Evolutionary conservation across 2,113 vertebrate genomes (phyloP), one percentile per base, ranked within the genome.

Genomic region (Malurus elegans): DNA sequence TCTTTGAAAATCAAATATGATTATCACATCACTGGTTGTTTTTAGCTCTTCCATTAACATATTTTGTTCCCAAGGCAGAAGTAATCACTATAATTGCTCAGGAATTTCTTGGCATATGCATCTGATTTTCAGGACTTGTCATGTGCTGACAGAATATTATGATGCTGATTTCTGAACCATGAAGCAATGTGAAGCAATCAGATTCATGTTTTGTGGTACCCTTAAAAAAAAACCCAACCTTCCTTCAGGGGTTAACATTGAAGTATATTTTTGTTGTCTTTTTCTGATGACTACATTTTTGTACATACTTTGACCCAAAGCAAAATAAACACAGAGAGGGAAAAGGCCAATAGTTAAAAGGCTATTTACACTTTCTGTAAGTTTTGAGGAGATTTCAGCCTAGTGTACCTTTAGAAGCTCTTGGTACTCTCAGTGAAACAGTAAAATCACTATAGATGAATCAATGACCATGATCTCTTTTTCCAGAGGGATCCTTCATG

Each of bases 61-160:
- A 81, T 95, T 96, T 94, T 82, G 72, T 97, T 97, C 95, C 84
- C 89, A 93, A 61, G 88, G 80, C 23, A 5, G 91, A 96, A 94
- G 47, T 91, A 96, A 84, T 97, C 89, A 71, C 88, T 70, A 3
- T 96, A 97, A 91, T 92, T 97, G 86, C 86, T 73, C 73, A 95
- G 93, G 96, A 97, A 95, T 96, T 96, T 97, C 87, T 97, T 98
- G 97, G 95, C 95, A 80, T 71, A 48, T 73, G 80, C 81, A 75
- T 62, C 62, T 97, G 86, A 96, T 90, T 95, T 97, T 79, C 87
- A 92, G 93, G 96, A 79, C 88, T 91, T 96, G 93, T 83, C 96
- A 96, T 94, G 87, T 87, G 72, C 82, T 94, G 95, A 78, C 29
- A 96, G 73, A 88, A 79, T 96, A 88, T 88, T 96, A 92, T 86